Conservation (phyloP, 1,140 invertebrate genomes). For the Bombus confusus region DNA sequence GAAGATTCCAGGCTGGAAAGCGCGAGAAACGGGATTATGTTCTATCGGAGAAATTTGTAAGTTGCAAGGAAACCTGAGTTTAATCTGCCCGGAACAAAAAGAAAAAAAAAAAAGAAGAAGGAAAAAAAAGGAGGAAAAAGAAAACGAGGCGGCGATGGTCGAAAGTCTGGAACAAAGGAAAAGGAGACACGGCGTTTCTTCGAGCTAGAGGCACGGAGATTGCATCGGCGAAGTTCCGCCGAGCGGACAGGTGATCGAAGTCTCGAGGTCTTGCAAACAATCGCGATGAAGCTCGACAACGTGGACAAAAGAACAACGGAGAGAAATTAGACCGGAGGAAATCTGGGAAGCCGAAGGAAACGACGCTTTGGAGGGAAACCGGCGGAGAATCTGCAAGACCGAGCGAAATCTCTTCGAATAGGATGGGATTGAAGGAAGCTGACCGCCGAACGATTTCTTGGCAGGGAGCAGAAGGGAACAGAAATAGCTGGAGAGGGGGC, state of each 20-base stretch:
- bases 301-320: not conserved
- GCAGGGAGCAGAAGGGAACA: not conserved
- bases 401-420: not conserved
- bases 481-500: too few relatives aligned
- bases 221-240: not conserved
- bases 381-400: not conserved
- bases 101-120: not conserved
- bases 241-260: conserved; percentile 6
- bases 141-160: not conserved
- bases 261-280: not conserved
- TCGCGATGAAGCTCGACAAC: not conserved
- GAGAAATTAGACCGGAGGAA: not conserved
- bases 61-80: not conserved
- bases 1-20: too few relatives aligned
- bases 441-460: not conserved
- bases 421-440: not conserved
- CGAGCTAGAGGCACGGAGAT: not conserved
- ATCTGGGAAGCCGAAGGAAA: not conserved
- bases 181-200: not conserved
- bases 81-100: not conserved
- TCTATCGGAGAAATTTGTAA: not conserved
- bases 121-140: rapidly evolving
- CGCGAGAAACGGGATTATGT: not conserved
- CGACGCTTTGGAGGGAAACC: not conserved
- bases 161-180: not conserved